These are phyloP conservation scores for Chitala chitala DNA, from an alignment of 2,113 vertebrate genomes.

Conservation along the genomic window DNA sequence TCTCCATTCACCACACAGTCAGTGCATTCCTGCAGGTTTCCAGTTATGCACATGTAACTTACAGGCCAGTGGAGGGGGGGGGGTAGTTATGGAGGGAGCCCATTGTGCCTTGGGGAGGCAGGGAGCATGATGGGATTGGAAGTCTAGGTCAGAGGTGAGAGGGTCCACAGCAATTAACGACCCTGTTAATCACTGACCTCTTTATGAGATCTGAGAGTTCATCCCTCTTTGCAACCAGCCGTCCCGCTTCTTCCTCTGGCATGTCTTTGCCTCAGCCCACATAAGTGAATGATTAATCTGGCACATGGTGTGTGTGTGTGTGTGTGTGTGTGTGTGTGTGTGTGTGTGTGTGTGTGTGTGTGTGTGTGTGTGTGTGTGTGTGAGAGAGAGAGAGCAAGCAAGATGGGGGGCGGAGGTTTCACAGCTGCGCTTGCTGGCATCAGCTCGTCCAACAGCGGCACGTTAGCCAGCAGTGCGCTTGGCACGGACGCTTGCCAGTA, in stretches of 20 bases:
- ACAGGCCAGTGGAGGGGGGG: conserved; percentile 46
- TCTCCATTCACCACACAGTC: conserved; percentile 35
- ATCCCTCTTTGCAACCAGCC: conserved; percentile 55
- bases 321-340: conserved; percentile 11
- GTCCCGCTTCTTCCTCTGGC: conserved; percentile 46
- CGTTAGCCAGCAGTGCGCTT: conserved; percentile 57
- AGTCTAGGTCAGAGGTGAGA: conserved; percentile 46
- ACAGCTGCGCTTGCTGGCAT: conserved; percentile 75
- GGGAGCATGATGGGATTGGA: conserved; percentile 43
- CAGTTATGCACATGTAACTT: conserved; percentile 28
- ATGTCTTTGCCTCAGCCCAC: conserved; percentile 55
- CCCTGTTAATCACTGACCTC: conserved; percentile 63
- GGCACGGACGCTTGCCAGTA: conserved; percentile 54
- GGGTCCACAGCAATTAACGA: conserved; percentile 51
- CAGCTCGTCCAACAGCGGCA: conserved; percentile 53
- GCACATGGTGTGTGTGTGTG: conserved; percentile 42
- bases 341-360: conserved; percentile 22
- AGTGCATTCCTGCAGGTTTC: conserved; percentile 24
- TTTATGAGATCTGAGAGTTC: conserved; percentile 56
- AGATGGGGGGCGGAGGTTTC: conserved; percentile 51
- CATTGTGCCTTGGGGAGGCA: conserved; percentile 38
- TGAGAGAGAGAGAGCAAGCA: neutral
- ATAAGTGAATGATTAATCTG: conserved; percentile 59
- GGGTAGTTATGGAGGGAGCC: conserved; percentile 35
- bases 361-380: neutral